A percentile compares a stretch with the other conserved stretches of the same genome.
phyloP scores from a whole-genome alignment of 2,113 vertebrate genomes.

The Pionites leucogaster region DNA sequence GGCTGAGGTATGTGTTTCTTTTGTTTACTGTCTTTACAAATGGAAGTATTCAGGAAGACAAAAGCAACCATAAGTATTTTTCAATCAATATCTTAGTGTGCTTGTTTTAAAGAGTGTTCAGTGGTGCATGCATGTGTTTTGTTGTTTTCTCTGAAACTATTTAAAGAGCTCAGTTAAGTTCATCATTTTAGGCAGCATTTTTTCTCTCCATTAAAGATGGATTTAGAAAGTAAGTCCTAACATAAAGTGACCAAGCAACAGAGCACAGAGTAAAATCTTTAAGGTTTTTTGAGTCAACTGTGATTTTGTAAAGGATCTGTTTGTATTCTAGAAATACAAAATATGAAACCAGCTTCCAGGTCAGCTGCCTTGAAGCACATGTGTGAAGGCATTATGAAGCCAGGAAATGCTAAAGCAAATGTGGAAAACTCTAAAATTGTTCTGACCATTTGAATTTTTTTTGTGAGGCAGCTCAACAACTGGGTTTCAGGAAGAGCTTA shows the following conservation, averaged over 20 bases:
- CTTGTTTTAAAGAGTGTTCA: not conserved
- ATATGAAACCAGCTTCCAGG: not conserved
- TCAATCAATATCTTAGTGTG: not conserved
- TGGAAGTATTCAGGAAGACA: not conserved
- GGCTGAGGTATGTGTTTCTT: conserved; percentile 86
- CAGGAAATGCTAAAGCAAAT: not conserved
- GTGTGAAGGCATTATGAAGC: not conserved
- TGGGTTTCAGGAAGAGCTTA: not conserved
- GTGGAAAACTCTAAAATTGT: not conserved
- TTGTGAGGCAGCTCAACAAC: not conserved
- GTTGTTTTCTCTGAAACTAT: not conserved
- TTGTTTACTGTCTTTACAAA: not conserved
- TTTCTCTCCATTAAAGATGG: not conserved
- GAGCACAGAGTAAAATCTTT: not conserved
- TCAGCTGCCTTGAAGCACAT: not conserved
- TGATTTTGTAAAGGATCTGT: not conserved
- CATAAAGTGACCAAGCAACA: not conserved
- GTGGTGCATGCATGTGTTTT: not conserved
- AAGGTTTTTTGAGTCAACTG: not conserved
- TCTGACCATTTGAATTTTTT: not conserved
- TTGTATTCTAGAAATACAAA: not conserved
- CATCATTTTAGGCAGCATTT: not conserved
- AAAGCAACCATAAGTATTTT: not conserved
- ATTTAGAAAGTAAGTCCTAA: not conserved
- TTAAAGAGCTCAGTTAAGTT: not conserved